Conservation (phyloP, 2,113 vertebrate genomes). For the Actenoides lindsayi region DNA sequence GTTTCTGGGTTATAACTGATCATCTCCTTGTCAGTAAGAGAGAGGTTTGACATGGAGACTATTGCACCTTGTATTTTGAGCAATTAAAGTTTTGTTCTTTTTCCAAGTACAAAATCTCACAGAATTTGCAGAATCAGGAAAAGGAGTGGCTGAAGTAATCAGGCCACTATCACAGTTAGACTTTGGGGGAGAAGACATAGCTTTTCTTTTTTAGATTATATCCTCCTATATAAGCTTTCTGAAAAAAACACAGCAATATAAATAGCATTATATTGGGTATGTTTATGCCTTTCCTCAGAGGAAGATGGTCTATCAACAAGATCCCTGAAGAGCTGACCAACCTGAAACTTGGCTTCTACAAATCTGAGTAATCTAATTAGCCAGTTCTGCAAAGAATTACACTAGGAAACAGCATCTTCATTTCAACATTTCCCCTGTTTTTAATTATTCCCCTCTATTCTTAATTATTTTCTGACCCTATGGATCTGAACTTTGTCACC, state of each 20-base stretch:
- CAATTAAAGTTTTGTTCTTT: neutral
- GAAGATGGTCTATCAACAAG: neutral
- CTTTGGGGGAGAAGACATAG: neutral
- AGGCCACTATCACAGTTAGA: neutral
- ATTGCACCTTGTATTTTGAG: neutral
- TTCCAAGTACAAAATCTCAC: neutral
- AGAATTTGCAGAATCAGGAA: rapidly evolving
- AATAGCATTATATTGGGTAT: neutral
- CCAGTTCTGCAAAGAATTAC: neutral
- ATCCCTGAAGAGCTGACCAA: neutral
- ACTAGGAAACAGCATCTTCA: neutral
- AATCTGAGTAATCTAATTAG: neutral
- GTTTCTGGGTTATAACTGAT: neutral
- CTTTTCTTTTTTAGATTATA: neutral
- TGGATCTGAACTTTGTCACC: neutral
- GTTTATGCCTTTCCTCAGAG: neutral
- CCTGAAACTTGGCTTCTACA: neutral
- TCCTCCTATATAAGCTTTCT: neutral
- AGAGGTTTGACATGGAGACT: neutral
- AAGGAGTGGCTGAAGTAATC: neutral
- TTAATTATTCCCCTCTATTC: neutral
- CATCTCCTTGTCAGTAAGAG: neutral
- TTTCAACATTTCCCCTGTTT: neutral
- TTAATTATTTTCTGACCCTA: neutral
- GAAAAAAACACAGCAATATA: neutral